Percentiles rank a stretch among this genome's conserved stretches.
Conservation (phyloP, 1,140 invertebrate species). For the Odontomachus brunneus region DNA sequence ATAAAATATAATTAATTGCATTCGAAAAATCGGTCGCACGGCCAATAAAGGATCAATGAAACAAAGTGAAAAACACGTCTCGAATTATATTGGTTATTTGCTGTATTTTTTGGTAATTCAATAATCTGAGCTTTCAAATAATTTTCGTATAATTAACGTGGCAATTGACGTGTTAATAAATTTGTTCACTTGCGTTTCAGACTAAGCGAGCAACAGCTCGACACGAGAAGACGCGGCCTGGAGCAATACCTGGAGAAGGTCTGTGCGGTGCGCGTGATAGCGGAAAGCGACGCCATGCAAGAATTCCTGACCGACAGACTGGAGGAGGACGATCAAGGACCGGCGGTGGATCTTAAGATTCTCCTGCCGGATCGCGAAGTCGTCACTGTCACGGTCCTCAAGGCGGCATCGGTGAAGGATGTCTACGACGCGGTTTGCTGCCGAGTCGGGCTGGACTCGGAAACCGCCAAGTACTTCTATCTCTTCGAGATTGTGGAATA, state of each 20-base stretch:
- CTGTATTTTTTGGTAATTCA: too few species aligned
- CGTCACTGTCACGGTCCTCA: constrained; percentile 96
- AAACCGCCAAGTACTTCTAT: constrained; percentile 96
- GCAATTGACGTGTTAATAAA: background rate
- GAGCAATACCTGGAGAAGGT: constrained; percentile 99
- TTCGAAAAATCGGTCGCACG: too few species aligned
- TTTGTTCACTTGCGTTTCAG: constrained; percentile 73
- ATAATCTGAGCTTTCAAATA: too few species aligned
- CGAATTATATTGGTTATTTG: too few species aligned
- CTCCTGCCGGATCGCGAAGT: constrained; percentile 93
- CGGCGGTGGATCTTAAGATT: constrained; percentile 96
- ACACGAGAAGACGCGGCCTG: constrained; percentile 95
- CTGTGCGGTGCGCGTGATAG: constrained; percentile 98
- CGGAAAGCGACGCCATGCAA: constrained; percentile 98
- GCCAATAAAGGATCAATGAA: too few species aligned
- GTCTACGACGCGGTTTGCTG: constrained; percentile 96
- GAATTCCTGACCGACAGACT: constrained; percentile 96
- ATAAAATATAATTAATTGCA: too few species aligned
- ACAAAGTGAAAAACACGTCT: too few species aligned
- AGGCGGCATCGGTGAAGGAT: constrained; percentile 95
- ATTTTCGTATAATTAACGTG: too few species aligned
- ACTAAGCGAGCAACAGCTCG: constrained; percentile 98
- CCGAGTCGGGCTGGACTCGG: constrained; percentile 92
- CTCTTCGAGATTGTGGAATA: constrained; percentile 99
- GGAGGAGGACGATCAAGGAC: constrained; percentile 92